phyloP scores from a whole-genome alignment of 2,113 vertebrate species.

The Hippocampus zosterae region DNA sequence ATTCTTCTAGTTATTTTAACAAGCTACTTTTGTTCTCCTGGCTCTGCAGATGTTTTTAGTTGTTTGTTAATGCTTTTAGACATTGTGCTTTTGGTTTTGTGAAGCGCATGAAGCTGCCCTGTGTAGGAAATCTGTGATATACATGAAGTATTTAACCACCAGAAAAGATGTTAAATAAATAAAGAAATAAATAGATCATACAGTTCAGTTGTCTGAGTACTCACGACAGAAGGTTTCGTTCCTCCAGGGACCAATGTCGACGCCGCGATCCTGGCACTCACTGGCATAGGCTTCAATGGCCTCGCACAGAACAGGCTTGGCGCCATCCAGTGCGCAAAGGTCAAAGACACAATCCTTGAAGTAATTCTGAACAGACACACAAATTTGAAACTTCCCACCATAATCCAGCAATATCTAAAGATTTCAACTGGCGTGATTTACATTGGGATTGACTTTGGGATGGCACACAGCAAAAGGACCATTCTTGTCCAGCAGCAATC shows the following conservation, averaged over 20 bases:
- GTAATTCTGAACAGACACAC: slow-evolving; percentile 54
- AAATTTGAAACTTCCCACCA: background rate
- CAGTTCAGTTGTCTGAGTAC: slow-evolving; percentile 11
- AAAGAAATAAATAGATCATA: too few relatives aligned
- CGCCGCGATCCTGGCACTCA: slow-evolving; percentile 74
- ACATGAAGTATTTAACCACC: background rate
- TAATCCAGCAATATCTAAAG: background rate
- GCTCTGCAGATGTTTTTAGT: too few relatives aligned
- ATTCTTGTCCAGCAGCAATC: slow-evolving; percentile 58
- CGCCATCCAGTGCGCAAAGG: slow-evolving; percentile 70
- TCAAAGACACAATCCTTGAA: slow-evolving; percentile 72
- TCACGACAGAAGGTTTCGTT: slow-evolving; percentile 73
- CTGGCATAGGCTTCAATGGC: slow-evolving; percentile 72
- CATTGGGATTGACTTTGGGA: slow-evolving; percentile 62
- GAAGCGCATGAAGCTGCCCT: too few relatives aligned
- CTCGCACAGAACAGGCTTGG: slow-evolving; percentile 64
- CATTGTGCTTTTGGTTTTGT: too few relatives aligned
- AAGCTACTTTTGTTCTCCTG: too few relatives aligned
- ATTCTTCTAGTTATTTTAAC: too few relatives aligned
- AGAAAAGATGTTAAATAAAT: background rate
- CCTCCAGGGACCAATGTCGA: slow-evolving; percentile 70
- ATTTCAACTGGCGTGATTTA: slow-evolving; percentile 25
- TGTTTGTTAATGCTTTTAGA: too few relatives aligned
- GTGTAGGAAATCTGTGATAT: too few relatives aligned
- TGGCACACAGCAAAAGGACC: slow-evolving; percentile 62